phyloP scores from a whole-genome alignment of 2,797 vertebrate species.

The Urocyon cinereoargenteus region DNA sequence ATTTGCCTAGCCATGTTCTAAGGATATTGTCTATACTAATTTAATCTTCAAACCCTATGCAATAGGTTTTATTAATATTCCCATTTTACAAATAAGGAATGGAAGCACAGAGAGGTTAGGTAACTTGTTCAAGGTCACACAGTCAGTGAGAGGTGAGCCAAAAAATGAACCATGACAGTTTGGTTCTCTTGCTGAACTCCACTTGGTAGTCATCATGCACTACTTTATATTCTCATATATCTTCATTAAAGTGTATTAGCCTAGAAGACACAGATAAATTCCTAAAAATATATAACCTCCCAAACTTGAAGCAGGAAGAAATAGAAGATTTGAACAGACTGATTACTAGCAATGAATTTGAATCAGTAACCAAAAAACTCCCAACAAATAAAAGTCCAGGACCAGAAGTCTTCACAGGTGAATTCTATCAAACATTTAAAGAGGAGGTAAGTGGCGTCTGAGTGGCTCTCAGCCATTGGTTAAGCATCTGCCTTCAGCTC shows the following conservation, averaged over 20 bases:
- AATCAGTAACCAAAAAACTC: not conserved
- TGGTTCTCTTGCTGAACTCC: not conserved
- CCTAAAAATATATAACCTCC: not conserved
- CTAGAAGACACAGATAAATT: not conserved
- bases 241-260: not conserved
- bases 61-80: slow-evolving; percentile 41
- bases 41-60: not conserved
- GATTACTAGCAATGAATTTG: not conserved
- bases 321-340: not conserved
- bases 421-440: not conserved
- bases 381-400: not conserved
- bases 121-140: not conserved
- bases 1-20: not conserved
- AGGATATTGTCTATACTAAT: not conserved
- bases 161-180: slow-evolving; percentile 16
- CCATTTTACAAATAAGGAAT: slow-evolving; percentile 21
- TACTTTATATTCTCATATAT: slow-evolving; percentile 12
- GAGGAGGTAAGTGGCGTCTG: not conserved
- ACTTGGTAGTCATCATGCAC: not conserved
- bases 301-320: not conserved
- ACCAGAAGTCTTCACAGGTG: not conserved
- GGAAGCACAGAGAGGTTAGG: not conserved
- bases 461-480: too few species aligned
- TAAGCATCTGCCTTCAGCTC: too few species aligned
- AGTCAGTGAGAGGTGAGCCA: not conserved